A percentile compares a stretch with the other conserved stretches of the same genome.
Evolutionary conservation across 2,888 invertebrate species (phyloP).

Genomic region (Scaptomyza flava): DNA sequence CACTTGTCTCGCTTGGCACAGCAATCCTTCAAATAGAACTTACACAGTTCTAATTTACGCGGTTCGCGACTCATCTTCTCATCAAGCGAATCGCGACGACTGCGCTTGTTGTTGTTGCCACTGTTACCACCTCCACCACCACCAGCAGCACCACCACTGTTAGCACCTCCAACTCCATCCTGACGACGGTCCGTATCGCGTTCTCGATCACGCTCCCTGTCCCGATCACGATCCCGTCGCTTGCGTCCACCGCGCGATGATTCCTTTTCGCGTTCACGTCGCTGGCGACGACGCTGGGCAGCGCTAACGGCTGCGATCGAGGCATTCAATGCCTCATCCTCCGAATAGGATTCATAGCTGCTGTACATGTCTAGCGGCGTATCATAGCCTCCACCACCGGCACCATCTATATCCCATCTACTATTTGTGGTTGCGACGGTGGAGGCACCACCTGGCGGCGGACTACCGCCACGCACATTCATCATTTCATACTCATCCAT

Average conservation of each 20-base stretch:
- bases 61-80: conserved; percentile 88
- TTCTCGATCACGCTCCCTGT: conserved; percentile 71
- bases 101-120: conserved; percentile 82
- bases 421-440: neutral
- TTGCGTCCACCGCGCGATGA: conserved; percentile 78
- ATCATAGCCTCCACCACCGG: conserved; percentile 84
- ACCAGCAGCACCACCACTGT: conserved; percentile 52
- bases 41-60: conserved; percentile 96
- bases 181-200: conserved; percentile 84
- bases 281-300: conserved; percentile 84
- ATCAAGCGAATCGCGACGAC: conserved; percentile 86
- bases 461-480: conserved; percentile 91
- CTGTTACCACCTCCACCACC: neutral
- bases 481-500: conserved; percentile 92
- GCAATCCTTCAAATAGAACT: conserved; percentile 97
- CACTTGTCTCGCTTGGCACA: conserved; percentile 97
- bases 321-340: conserved; percentile 63
- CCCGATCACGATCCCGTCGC: conserved; percentile 83
- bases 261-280: conserved; percentile 70
- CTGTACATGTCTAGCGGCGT: conserved; percentile 86
- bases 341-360: conserved; percentile 85
- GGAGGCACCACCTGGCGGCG: conserved; percentile 80
- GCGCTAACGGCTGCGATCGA: conserved; percentile 68
- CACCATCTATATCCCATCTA: conserved; percentile 46
- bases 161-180: conserved; percentile 79